Evolutionary conservation across 2,797 vertebrate genomes (phyloP), one percentile per base, ranked within the genome.

Genomic region (Gymnoscopelus braueri): DNA sequence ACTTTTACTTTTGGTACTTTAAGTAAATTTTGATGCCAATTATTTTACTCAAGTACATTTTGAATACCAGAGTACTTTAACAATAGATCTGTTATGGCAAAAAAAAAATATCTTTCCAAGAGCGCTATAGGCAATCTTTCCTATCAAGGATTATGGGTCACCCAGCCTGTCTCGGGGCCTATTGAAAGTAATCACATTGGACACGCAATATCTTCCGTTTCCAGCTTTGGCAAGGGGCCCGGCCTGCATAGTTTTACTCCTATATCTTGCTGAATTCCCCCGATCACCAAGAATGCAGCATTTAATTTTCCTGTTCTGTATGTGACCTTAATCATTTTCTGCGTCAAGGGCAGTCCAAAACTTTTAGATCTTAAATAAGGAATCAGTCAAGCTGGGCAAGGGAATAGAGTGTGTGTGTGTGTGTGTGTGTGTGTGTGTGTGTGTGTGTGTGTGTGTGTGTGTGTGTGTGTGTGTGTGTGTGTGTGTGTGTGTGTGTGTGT

Each of bases 311-410:
- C 65, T 74, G 60, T 78, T 82, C 75, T 79, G 74, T 71, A 63
- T 65, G 63, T 80, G 84, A 84, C 88, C 82, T 80, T 87, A 72
- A 84, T 84, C 60, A 71, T 78, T 62, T 32, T 71, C 63, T 72
- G 69, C 64, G 3, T 84, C 78, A 79, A 77, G 77, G 79, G 67
- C 74, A 67, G 77, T 54, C 72, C 7, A 15, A 78, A 72, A 71
- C 72, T 66, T 79, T 59, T 11, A 26, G n/a, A 19, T 19, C 19
- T 19, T 19, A 19, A 19, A 19, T 19, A 19, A 19, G 15, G 60
- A 51, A 74, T 75, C 68, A 70, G 75, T 65, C 69, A 14, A 58
- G 57, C 67, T 60, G 67, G 60, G 52, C 64, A 53, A 66, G 59
- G 72, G 74, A 87, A 78, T 64, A 81, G 74, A 83, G 77, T 56